phyloP scores from a whole-genome alignment of 1,140 invertebrate species.

The Pantala flavescens region DNA sequence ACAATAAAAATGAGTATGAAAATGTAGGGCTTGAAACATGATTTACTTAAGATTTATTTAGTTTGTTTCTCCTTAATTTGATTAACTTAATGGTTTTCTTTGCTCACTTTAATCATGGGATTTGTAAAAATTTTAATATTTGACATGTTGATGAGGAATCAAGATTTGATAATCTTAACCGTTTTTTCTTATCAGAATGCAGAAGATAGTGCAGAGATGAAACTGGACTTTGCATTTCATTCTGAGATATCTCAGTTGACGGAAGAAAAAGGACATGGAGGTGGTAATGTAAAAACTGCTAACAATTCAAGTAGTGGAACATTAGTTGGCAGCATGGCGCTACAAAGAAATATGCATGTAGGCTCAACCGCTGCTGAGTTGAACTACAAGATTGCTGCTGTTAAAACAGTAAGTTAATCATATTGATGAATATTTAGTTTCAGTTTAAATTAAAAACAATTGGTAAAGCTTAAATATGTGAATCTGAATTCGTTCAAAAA shows the following conservation, averaged over 20 bases:
- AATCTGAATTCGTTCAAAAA: too few relatives aligned
- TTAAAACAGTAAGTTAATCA: constrained; percentile 60
- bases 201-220: constrained; percentile 78
- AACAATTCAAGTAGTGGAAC: constrained; percentile 25
- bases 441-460: too few relatives aligned
- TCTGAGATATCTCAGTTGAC: constrained; percentile 63
- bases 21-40: too few relatives aligned
- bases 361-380: constrained; percentile 68
- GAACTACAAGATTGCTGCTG: constrained; percentile 86
- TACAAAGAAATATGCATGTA: constrained; percentile 50
- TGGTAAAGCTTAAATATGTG: too few relatives aligned
- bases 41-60: too few relatives aligned
- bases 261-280: constrained; percentile 50
- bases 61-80: too few relatives aligned
- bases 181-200: constrained; percentile 25
- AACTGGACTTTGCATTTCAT: constrained; percentile 81
- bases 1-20: too few relatives aligned
- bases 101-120: too few relatives aligned
- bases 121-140: too few relatives aligned
- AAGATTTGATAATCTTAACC: too few relatives aligned
- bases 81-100: too few relatives aligned
- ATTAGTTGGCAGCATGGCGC: constrained; percentile 44
- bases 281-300: constrained; percentile 17
- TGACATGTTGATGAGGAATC: too few relatives aligned
- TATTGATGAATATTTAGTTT: constrained; percentile 13